phyloP scores from a whole-genome alignment of 2,113 vertebrate genomes.

The Sitta europaea region DNA sequence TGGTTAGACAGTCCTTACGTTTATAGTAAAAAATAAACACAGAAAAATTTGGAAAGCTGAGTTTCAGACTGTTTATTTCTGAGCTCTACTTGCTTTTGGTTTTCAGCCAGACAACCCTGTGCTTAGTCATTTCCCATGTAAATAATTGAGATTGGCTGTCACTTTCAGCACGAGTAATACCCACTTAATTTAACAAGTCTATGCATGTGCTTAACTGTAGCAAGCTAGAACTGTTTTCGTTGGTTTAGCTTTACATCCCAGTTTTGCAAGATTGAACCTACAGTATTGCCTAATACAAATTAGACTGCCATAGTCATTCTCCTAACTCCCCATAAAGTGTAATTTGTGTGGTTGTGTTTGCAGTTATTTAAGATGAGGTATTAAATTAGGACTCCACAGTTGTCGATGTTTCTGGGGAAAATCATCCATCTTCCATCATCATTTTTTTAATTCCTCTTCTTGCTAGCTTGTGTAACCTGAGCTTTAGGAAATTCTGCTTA shows the following conservation, averaged over 20 bases:
- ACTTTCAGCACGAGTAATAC: neutral
- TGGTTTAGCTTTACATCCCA: neutral
- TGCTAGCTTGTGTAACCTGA: neutral
- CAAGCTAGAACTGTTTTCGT: neutral
- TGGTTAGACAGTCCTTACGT: neutral
- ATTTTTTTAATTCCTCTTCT: neutral
- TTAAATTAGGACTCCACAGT: neutral
- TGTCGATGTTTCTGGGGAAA: neutral
- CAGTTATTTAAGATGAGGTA: neutral
- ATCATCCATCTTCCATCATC: neutral
- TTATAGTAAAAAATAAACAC: neutral
- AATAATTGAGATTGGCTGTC: neutral
- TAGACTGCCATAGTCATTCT: neutral
- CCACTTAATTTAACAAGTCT: neutral
- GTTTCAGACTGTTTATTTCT: conserved; percentile 2
- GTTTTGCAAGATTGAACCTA: neutral
- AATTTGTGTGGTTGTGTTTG: neutral
- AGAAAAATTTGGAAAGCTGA: neutral
- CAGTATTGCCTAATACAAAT: neutral
- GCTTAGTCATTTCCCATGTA: neutral
- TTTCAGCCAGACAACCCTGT: neutral
- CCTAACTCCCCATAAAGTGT: neutral
- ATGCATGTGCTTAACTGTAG: neutral
- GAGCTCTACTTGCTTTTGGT: neutral
- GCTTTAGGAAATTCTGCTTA: neutral